phyloP scores from a whole-genome alignment of 2,888 invertebrate genomes.

The Bugula neritina region DNA sequence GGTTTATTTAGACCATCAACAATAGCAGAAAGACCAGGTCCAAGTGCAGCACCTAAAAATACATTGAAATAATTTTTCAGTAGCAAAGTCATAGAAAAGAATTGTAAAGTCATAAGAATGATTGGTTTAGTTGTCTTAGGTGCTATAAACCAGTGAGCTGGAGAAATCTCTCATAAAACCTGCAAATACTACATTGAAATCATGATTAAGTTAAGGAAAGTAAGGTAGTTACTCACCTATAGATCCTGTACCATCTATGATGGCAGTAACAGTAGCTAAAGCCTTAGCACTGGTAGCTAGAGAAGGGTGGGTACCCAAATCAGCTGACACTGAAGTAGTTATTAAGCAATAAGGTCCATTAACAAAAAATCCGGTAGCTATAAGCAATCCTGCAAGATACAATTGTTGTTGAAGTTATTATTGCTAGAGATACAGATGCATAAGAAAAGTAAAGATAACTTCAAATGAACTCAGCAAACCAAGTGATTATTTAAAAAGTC shows the following conservation, averaged over 20 bases:
- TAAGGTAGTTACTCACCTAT: conserved; percentile 62
- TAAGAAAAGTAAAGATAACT: no score
- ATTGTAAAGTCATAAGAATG: no score
- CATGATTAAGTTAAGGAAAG: no score
- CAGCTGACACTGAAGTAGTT: conserved; percentile 91
- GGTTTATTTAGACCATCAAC: conserved; percentile 60
- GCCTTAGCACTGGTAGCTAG: conserved; percentile 79
- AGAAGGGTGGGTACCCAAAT: conserved; percentile 78
- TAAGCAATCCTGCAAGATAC: conserved; percentile 60
- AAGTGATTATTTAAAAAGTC: no score
- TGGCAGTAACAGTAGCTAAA: conserved; percentile 91
- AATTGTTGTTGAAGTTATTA: no score
- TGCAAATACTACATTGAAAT: no score
- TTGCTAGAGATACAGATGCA: no score
- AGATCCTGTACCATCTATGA: conserved; percentile 93
- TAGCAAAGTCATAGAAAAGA: no score
- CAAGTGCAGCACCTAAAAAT: conserved; percentile 75
- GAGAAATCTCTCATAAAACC: no score
- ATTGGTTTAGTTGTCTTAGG: no score
- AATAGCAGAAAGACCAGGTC: conserved; percentile 77
- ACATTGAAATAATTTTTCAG: neutral
- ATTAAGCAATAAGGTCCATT: conserved; percentile 95
- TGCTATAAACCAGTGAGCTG: no score
- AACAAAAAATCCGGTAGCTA: conserved; percentile 74
- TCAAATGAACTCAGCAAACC: no score